Evolutionary conservation across 2,888 invertebrate species (phyloP).

Genomic region (Spodoptera picta): DNA sequence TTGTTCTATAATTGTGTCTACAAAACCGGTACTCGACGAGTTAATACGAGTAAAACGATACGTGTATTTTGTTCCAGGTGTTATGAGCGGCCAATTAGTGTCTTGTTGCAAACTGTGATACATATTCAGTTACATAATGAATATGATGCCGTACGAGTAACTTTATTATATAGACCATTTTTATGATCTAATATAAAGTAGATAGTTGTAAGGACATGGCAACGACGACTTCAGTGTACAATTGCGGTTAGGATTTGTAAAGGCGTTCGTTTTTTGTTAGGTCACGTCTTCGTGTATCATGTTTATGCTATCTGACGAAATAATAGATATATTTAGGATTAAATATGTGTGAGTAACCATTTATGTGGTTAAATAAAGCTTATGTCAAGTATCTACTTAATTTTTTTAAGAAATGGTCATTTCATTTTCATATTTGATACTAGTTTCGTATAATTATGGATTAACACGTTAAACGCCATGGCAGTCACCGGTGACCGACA

Average conservation of each 20-base stretch:
- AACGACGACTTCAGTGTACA: slow-evolving; percentile 13
- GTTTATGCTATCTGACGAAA: background rate
- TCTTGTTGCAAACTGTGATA: slow-evolving; percentile 57
- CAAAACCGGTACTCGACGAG: no score
- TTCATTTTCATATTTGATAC: no score
- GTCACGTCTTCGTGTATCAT: background rate
- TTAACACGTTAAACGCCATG: no score
- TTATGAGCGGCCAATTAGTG: slow-evolving; percentile 54
- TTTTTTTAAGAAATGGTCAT: no score
- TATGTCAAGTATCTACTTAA: no score
- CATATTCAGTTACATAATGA: slow-evolving; percentile 55
- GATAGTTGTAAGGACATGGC: slow-evolving; percentile 20
- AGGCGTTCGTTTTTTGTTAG: slow-evolving; percentile 2
- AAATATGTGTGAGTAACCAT: no score
- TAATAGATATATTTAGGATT: no score
- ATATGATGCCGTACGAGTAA: slow-evolving; percentile 48
- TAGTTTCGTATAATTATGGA: no score
- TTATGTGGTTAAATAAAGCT: no score
- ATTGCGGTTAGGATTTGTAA: slow-evolving; percentile 18
- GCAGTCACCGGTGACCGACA: no score
- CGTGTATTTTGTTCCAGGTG: slow-evolving; percentile 55
- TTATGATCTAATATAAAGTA: slow-evolving; percentile 28
- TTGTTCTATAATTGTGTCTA: no score
- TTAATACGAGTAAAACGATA: slow-evolving; percentile 53
- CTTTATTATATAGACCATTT: slow-evolving; percentile 41